Evolutionary conservation across 35 echinoderm and acorn worm genomes (phyloP).

Genomic region (Heliocidaris erythrogramma): DNA sequence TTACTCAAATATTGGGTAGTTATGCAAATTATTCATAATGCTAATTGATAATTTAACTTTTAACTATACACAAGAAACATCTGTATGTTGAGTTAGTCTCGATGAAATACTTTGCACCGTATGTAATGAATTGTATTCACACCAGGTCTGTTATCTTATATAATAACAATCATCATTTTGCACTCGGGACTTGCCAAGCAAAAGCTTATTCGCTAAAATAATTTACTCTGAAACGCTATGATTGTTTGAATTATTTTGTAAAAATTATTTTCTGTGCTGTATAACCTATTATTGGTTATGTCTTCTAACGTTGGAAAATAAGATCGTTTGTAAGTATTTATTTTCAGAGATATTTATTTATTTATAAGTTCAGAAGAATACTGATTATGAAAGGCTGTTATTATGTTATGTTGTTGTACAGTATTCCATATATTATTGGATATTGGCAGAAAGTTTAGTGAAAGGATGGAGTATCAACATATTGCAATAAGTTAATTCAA

Average conservation of each 20-base stretch:
- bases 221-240: neutral
- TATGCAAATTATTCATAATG: neutral
- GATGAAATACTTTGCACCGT: neutral
- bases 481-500: neutral
- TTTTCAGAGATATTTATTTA: conserved; percentile 46
- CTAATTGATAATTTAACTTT: neutral
- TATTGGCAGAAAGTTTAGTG: neutral
- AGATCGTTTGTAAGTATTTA: conserved; percentile 24
- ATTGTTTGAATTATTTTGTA: neutral
- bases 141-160: neutral
- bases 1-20: neutral
- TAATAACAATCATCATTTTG: neutral
- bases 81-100: neutral
- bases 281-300: neutral
- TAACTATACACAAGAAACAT: neutral
- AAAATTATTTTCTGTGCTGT: neutral
- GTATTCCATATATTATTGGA: conserved; percentile 11
- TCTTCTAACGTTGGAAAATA: neutral
- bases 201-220: neutral
- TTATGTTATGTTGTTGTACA: neutral
- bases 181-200: neutral
- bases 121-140: neutral
- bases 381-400: neutral
- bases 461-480: neutral
- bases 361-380: neutral